Evolutionary conservation across 1,140 invertebrate species (phyloP), one percentile per base, ranked within the genome.

Genomic region (Drosophila tani): DNA sequence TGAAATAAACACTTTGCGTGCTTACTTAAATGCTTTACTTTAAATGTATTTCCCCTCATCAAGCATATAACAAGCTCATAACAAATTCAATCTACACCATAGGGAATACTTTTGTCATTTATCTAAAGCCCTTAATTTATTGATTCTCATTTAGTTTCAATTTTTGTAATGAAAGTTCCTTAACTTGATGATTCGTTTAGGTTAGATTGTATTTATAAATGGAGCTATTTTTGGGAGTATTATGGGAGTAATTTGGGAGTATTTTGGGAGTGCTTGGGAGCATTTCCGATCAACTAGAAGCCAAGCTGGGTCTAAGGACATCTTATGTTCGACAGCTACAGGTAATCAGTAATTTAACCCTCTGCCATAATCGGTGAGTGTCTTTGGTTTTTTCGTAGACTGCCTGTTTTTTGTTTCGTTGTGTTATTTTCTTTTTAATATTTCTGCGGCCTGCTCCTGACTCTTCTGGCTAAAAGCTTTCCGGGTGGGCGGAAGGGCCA

Each of bases 391-490:
- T 50, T 69, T 51, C 51, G 32, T 21, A 64, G 32, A 41, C 65
- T 47, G 41, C 32, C 27, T 41, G 38, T 12, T 24, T 43, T 9
- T 12, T 12, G n/a, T 47, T 60, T 32, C 15, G 3, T 24, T 45
- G 46, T 46, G 24, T 21, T 19, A 17, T 19, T 71, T 71, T 32
- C 38, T 71, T 83, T 88, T 88, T 75, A 88, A 83, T 88, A 83
- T 81, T 70, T 70, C 35, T 71, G 71, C 59, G 40, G 43, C 43
- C 46, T 69, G 58, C 73, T 84, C 50, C 12, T 38, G 32, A 17
- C 58, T 67, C 46, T 63, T 49, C 47, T 29, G 64, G 60, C 77
- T 88, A 78, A 88, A 88, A 88, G 84, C 84, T 88, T 76, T 82
- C 70, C 70, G 53, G 69, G 51, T 69, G 68, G 68, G 68, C 68